phyloP scores from a whole-genome alignment of 2,888 invertebrate species.

The Scrobipalpa atriplicella region DNA sequence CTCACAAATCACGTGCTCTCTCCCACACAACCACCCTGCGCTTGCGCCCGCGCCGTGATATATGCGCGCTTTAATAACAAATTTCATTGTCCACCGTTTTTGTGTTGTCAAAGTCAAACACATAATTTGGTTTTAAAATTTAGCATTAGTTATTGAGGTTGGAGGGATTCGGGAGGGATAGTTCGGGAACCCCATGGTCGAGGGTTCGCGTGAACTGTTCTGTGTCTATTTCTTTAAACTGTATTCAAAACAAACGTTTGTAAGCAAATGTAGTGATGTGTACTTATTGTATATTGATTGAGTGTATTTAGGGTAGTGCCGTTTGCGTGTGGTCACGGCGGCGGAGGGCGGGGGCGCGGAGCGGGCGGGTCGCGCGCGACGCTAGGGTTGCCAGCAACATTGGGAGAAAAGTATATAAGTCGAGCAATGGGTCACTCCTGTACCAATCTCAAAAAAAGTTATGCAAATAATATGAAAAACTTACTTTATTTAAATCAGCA shows the following conservation, averaged over 20 bases:
- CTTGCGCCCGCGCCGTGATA: conserved; percentile 36
- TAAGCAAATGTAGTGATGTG: neutral
- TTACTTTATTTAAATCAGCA: too few species aligned
- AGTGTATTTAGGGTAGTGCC: neutral
- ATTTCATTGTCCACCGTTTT: conserved; percentile 63
- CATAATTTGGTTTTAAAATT: too few species aligned
- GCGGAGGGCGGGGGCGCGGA: neutral
- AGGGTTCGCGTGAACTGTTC: too few species aligned
- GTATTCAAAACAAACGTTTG: too few species aligned
- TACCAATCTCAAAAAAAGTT: too few species aligned
- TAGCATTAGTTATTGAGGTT: too few species aligned
- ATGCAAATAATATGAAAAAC: too few species aligned
- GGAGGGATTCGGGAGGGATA: too few species aligned
- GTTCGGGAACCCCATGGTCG: too few species aligned
- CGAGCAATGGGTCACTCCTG: too few species aligned
- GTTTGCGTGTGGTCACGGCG: conserved; percentile 12
- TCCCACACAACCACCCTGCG: conserved; percentile 32
- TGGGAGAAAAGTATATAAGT: neutral
- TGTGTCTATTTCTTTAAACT: too few species aligned
- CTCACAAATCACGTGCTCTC: conserved; percentile 40
- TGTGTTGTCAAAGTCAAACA: too few species aligned
- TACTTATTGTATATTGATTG: neutral
- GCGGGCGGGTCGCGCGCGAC: conserved; percentile 8
- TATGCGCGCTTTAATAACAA: conserved; percentile 69
- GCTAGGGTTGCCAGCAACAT: neutral